Conservation (phyloP, 2,797 vertebrate genomes). For the Danionella dracula region DNA sequence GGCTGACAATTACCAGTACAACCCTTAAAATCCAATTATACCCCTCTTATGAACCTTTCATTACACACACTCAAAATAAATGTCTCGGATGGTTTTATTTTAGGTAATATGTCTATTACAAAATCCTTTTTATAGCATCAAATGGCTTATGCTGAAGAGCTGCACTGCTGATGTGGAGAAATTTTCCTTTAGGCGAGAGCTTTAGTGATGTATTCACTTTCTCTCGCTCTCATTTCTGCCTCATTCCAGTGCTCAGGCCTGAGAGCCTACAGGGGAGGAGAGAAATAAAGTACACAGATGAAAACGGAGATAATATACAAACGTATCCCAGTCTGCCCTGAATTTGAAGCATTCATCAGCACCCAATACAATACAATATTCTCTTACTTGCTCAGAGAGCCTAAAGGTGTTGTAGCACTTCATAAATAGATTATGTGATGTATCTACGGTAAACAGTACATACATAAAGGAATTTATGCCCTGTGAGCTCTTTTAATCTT, state of each 20-base stretch:
- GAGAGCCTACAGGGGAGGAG: constrained; percentile 36
- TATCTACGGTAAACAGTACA: constrained; percentile 18
- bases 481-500: constrained; percentile 22
- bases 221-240: constrained; percentile 12
- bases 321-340: constrained; percentile 38
- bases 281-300: constrained; percentile 36
- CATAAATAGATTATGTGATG: constrained; percentile 15
- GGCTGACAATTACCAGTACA: constrained; percentile 1
- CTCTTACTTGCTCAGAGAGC: constrained; percentile 32
- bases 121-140: constrained; percentile 24
- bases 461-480: constrained; percentile 5
- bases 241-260: constrained; percentile 22
- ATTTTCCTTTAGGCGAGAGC: constrained; percentile 26
- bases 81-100: constrained; percentile 26
- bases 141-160: constrained; percentile 17
- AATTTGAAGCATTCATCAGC: constrained; percentile 41
- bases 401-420: constrained; percentile 32
- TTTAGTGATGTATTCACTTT: constrained; percentile 15
- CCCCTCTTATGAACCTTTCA: constrained; percentile 7
- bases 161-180: constrained; percentile 24
- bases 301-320: constrained; percentile 51
- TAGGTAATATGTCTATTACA: constrained; percentile 16
- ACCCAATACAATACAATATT: constrained; percentile 39
- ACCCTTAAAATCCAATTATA: constrained; percentile 19
- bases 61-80: background rate